Evolutionary conservation across 2,888 invertebrate genomes (phyloP), one percentile per base, ranked within the genome.

Genomic region (Tolmerus cingulatus): DNA sequence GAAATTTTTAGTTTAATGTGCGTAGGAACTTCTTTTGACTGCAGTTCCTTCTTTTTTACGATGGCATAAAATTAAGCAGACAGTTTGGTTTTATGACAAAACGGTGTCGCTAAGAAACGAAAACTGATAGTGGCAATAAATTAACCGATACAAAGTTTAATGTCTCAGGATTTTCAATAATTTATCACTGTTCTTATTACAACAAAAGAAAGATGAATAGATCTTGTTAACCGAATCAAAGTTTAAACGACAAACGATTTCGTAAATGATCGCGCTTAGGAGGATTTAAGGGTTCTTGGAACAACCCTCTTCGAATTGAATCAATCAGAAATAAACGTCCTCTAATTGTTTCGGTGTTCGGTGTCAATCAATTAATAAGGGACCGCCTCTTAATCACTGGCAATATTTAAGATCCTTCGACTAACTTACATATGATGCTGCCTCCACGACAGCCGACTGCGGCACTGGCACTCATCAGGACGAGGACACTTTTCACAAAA

Each of bases 391-490:
- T 7, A 51, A n/a, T 7, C 23, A 66, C 12, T 66, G 27, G 66
- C 23, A 27, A 66, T 66, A 66, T 66, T 66, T 66, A 2, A 23
- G 9, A 19, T n/a, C 1, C 23, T 66, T 8, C 19, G 76, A 30
- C 2, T n/a, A 74, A 91, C 92, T 91, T 90, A 92, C 92, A 90
- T 89, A 92, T 89, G 89, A 92, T 89, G 89, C 90, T 90, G 55
- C 78, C 86, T 88, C 92, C 92, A 85, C 91, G 91, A 89, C 92
- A 92, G 87, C 91, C 92, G 51, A 90, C 88, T 81, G 91, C 91
- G 89, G 90, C 90, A 88, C 57, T 66, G 40, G 78, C n/a, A 79
- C 86, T 57, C 77, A 86, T 78, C 86, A 88, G 86, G 82, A 27
- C 78, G 74, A 74, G 2, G 51, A 76, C 79, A 87, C 79, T 87